Conservation (phyloP, 1,140 invertebrate species). For the Heterodera carotae region DNA sequence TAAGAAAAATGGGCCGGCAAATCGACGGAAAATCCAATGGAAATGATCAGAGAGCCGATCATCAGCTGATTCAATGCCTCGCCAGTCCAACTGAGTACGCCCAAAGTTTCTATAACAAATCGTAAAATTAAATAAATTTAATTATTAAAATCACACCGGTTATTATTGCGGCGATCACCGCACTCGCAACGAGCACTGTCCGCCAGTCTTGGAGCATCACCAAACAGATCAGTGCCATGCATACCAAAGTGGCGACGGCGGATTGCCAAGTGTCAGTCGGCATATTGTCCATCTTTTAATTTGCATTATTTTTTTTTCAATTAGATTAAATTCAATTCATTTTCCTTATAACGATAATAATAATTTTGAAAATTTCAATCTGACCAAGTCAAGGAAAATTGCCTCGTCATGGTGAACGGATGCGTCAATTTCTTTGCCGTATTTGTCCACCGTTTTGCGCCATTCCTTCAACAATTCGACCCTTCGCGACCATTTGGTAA, state of each 20-base stretch:
- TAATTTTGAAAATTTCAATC: constrained; percentile 47
- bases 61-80: constrained; percentile 66
- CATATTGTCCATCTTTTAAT: constrained; percentile 15
- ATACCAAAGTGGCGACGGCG: constrained; percentile 56
- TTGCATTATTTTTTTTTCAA: not conserved
- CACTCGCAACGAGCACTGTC: constrained; percentile 65
- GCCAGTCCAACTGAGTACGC: constrained; percentile 65
- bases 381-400: constrained; percentile 65
- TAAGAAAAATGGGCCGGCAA: constrained; percentile 56
- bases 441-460: constrained; percentile 57
- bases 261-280: constrained; percentile 67
- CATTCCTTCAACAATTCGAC: constrained; percentile 59
- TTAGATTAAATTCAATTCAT: not conserved
- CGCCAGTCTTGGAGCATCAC: constrained; percentile 65
- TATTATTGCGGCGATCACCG: constrained; percentile 66
- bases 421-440: constrained; percentile 48
- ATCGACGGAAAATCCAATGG: constrained; percentile 66
- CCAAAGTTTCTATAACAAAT: constrained; percentile 59
- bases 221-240: constrained; percentile 66
- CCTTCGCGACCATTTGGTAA: constrained; percentile 59
- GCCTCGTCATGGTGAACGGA: constrained; percentile 59
- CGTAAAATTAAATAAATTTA: no score
- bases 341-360: no score
- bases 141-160: constrained; percentile 44
- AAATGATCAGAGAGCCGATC: constrained; percentile 66